These are phyloP conservation scores for Eulacestoma nigropectus DNA, from an alignment of 2,113 vertebrate genomes.

Conservation along the genomic window DNA sequence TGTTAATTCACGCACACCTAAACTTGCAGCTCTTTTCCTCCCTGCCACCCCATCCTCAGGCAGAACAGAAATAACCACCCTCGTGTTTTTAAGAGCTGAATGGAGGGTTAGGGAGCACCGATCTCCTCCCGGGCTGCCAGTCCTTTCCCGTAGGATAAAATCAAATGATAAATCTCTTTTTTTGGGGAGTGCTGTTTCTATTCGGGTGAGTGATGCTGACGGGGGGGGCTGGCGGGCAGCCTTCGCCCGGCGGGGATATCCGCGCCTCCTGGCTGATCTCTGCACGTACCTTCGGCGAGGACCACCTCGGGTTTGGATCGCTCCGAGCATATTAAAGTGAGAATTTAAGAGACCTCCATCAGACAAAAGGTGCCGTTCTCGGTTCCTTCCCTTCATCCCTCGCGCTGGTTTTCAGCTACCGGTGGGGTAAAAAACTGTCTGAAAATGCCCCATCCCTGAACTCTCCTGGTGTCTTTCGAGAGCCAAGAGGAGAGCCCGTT, in stretches of 20 bases:
- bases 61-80: background rate
- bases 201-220: background rate
- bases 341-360: background rate
- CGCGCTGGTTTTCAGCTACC: background rate
- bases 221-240: background rate
- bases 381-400: background rate
- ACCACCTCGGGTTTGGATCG: background rate
- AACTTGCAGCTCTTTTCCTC: background rate
- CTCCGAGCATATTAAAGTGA: background rate
- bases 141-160: background rate
- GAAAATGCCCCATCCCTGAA: conserved; percentile 4
- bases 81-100: background rate
- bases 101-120: background rate
- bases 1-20: background rate
- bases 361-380: conserved; percentile 48
- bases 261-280: background rate
- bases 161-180: background rate
- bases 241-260: background rate
- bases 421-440: background rate
- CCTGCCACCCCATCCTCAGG: background rate
- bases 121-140: background rate
- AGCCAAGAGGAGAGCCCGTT: conserved; percentile 2
- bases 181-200: background rate
- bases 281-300: conserved; percentile 1
- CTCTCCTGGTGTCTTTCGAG: conserved; percentile 17